Evolutionary conservation across 2,797 vertebrate genomes (phyloP), one percentile per base, ranked within the genome.

Genomic region (Selene dorsalis): DNA sequence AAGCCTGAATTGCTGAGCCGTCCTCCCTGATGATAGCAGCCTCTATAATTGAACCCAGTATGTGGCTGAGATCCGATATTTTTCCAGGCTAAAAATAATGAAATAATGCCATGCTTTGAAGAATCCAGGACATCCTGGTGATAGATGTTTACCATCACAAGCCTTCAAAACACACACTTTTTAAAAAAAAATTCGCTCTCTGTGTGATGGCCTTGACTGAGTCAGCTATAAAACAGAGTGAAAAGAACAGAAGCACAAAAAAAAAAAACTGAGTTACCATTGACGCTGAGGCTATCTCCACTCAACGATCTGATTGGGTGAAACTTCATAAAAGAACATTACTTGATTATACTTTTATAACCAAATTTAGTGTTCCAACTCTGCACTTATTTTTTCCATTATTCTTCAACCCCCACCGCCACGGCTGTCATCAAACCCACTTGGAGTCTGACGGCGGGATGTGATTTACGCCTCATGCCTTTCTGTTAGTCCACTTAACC

Each of bases 41-140:
- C 62, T 75, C 68, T 73, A 69, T 83, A 89, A 90, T 57, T 85
- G 73, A 88, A 83, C 73, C 18, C 78, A 63, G 74, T 63, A 57
- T 75, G 79, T 77, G 64, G 80, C 77, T 75, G 72, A 53, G 77
- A 87, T 82, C 56, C 55, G 76, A 43, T 82, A 82, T 82, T 84
- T 82, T 88, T 84, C 63, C 30, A 70, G 53, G 60, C 62, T 70
- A 22, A 71, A 89, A 88, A 90, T 86, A 86, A 88, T 86, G 7
- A 89, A 91, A 86, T 79, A 81, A 88, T 69, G 82, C 75, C 52
- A 65, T 6, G 61, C 84, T 90, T 91, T 91, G 87, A 91, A 92
- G 86, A 88, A 90, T 88, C 82, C 88, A 86, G 83, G 84, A 87
- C 85, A 86, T 73, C 55, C 53, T 32, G 68, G 69, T 39, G 74